Conservation (phyloP, 2,888 invertebrate species). For the Drosophila merina region DNA sequence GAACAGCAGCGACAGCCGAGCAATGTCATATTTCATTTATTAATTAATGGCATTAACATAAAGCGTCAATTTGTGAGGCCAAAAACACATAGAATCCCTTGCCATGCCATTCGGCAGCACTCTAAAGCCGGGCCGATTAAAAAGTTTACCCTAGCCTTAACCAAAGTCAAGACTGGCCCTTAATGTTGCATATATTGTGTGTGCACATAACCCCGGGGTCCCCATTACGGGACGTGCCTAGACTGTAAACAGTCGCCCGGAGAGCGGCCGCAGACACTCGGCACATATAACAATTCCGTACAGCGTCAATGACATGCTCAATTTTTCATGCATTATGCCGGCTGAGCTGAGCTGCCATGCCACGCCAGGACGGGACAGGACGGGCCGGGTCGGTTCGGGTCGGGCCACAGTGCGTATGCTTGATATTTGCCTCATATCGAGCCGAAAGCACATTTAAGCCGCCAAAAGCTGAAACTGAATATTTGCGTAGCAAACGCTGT, state of each 20-base stretch:
- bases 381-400: background rate
- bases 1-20: slow-evolving; percentile 33
- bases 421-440: slow-evolving; percentile 66
- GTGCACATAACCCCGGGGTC: slow-evolving; percentile 45
- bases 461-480: slow-evolving; percentile 51
- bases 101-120: slow-evolving; percentile 5
- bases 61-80: slow-evolving; percentile 71
- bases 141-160: slow-evolving; percentile 57
- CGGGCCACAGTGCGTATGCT: slow-evolving; percentile 40
- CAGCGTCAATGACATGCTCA: slow-evolving; percentile 73
- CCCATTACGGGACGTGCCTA: slow-evolving; percentile 66
- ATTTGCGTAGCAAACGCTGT: slow-evolving; percentile 60
- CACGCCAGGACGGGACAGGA: background rate
- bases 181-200: slow-evolving; percentile 40
- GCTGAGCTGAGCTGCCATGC: slow-evolving; percentile 2
- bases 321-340: slow-evolving; percentile 77
- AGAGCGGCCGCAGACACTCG: slow-evolving; percentile 37
- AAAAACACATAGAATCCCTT: slow-evolving; percentile 13
- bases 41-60: slow-evolving; percentile 76
- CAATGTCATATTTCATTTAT: slow-evolving; percentile 73
- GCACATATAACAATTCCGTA: slow-evolving; percentile 36
- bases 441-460: slow-evolving; percentile 72
- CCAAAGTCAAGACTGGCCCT: slow-evolving; percentile 37
- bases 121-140: slow-evolving; percentile 64
- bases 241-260: slow-evolving; percentile 58